These are phyloP conservation scores for Protodeltote pygarga DNA, from an alignment of 2,888 invertebrate species.

Conservation along the genomic window DNA sequence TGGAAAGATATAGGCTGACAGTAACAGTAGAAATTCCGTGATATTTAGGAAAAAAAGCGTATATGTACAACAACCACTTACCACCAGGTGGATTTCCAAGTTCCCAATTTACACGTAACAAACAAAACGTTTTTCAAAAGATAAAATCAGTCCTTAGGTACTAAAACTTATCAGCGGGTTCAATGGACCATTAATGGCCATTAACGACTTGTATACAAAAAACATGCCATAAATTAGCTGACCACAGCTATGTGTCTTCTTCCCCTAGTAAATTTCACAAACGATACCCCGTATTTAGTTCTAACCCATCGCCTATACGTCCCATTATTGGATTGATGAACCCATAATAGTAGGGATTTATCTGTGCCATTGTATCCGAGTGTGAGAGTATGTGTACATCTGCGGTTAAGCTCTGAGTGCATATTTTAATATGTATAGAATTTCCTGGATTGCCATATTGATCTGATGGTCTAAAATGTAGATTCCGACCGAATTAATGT, in stretches of 20 bases:
- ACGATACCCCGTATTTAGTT: slow-evolving; percentile 56
- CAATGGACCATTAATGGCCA: slow-evolving; percentile 79
- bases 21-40: too few species aligned
- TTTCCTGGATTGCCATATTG: too few species aligned
- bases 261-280: slow-evolving; percentile 63
- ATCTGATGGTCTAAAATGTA: too few species aligned
- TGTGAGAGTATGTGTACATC: slow-evolving; percentile 6
- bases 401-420: neutral
- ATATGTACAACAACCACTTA: too few species aligned
- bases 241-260: slow-evolving; percentile 77
- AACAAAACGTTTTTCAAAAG: neutral
- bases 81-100: too few species aligned
- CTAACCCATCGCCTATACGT: slow-evolving; percentile 48
- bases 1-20: too few species aligned
- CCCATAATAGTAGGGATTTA: slow-evolving; percentile 52
- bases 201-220: slow-evolving; percentile 78
- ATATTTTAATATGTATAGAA: too few species aligned
- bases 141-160: slow-evolving; percentile 20
- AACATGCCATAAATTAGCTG: slow-evolving; percentile 80
- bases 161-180: slow-evolving; percentile 68
- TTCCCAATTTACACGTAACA: neutral
- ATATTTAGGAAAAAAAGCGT: too few species aligned
- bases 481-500: too few species aligned
- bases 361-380: slow-evolving; percentile 41
- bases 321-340: slow-evolving; percentile 54